Conservation (phyloP, 1,140 invertebrate species). For the Coboldia fuscipes region DNA sequence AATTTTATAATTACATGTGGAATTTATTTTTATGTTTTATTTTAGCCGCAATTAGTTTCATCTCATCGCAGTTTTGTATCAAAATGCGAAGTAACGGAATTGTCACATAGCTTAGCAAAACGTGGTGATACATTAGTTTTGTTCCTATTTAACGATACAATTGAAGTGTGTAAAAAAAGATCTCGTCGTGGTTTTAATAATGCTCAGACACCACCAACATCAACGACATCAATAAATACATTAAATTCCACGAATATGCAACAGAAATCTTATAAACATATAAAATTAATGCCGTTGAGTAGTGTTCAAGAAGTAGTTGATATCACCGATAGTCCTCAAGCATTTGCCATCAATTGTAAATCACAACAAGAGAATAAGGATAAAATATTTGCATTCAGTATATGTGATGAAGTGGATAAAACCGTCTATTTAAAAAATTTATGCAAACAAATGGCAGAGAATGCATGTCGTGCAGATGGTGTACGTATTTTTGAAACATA, state of each 20-base stretch:
- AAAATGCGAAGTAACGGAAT: slow-evolving; percentile 72
- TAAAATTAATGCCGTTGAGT: slow-evolving; percentile 68
- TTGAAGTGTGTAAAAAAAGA: slow-evolving; percentile 79
- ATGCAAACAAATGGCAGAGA: slow-evolving; percentile 73
- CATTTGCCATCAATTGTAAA: slow-evolving; percentile 70
- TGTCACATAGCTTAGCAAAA: slow-evolving; percentile 66
- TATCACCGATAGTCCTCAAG: slow-evolving; percentile 58
- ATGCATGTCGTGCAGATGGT: slow-evolving; percentile 60
- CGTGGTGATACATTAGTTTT: slow-evolving; percentile 71
- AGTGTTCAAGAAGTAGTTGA: slow-evolving; percentile 80
- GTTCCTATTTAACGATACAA: slow-evolving; percentile 82
- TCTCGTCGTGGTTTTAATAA: slow-evolving; percentile 47
- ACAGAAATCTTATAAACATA: slow-evolving; percentile 75
- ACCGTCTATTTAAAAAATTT: slow-evolving; percentile 54
- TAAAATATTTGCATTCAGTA: slow-evolving; percentile 67
- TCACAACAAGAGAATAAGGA: slow-evolving; percentile 71
- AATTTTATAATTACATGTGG: background rate
- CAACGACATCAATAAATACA: slow-evolving; percentile 12
- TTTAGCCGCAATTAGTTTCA: slow-evolving; percentile 64
- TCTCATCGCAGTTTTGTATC: slow-evolving; percentile 75
- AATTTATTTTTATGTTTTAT: slow-evolving; percentile 11
- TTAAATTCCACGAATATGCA: slow-evolving; percentile 8
- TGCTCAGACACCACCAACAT: slow-evolving; percentile 39
- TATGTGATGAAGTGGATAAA: slow-evolving; percentile 60
- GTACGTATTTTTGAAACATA: slow-evolving; percentile 26